Base-by-base conservation (phyloP, 2,888 invertebrate species). In the Lordiphosa fenestrarum region DNA sequence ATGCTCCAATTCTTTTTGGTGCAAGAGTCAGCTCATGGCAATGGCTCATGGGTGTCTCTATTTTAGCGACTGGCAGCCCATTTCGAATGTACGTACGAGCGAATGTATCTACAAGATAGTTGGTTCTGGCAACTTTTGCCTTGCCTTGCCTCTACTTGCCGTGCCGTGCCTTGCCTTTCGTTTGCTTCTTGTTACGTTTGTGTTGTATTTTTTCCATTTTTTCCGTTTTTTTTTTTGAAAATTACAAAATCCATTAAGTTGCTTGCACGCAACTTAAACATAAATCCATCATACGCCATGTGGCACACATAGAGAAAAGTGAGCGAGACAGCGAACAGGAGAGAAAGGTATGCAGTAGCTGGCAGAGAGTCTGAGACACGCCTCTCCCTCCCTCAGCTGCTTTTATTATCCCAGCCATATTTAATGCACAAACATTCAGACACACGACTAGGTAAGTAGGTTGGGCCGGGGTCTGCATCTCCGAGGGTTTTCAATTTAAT, bases 201-300 rank as follows among this genome's bases (percentile, higher is more conserved):
- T 38, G 54, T 63, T 37, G 53, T 12, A n/a, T 50, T 60, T 49
- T 53, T 62, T 59, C 36, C 15, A 15, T 15, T 15, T 15, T 15
- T 15, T 15, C 15, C 15, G 2, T 15, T 55, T 74, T 83, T 74
- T 83, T 85, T 59, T 84, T 68, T 59, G 61, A 85, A 82, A 82
- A 82, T 82, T 82, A 82, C 82, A 85, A 82, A 82, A 82, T 82
- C 86, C 82, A 82, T 82, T 82, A 86, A 86, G 85, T 82, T 86
- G 85, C 82, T 85, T 78, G 82, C 82, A 82, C 82, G 82, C 85
- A 82, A 82, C 81, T 86, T 85, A 83, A 83, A 73, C 86, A 82
- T 82, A 86, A 82, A 82, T 82, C 86, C 86, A 82, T 82, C 82
- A 82, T 85, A 85, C 86, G 84, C 83, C 81, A 84, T 78, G 83